Base-by-base conservation (phyloP, 2,888 invertebrate species). In the Heliconius ethilla region DNA sequence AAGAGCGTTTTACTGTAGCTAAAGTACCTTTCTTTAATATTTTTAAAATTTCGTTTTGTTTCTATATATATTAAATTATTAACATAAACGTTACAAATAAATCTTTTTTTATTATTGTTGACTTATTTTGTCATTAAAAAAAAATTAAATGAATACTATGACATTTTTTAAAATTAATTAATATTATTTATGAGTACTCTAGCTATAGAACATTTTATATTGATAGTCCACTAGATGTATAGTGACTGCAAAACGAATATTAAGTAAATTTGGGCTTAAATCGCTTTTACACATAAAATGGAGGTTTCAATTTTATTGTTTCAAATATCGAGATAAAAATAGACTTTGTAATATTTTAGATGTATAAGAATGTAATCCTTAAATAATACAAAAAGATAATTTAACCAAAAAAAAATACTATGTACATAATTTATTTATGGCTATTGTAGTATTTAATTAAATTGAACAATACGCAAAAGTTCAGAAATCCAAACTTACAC, bases 1-100 rank as follows among this genome's bases (percentile, higher is more conserved):
- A 80, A 79, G 69, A 75, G 59, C 70, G 62, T 66, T 75, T 25
- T 69, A 70, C 55, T 78, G 25, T 62, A 40, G 62, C 73, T n/a
- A 18, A 62, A 62, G 37, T 73, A 62, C 73, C n/a, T 73, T 18
- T 1, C 40, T n/a, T n/a, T n/a, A 40, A 11, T 11, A 11, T 51
- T 18, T 51, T 22, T 51, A 7, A 6, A 7, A 29, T 40, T 51
- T 51, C 51, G 7, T 0, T 22, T 13, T 9, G 9, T 45, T 40
- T 27, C 51, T n/a, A 18, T 22, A 5, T n/a, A 25, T 22, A 11
- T 6, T 29, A 15, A 10, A 37, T 9, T 66, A 66, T 29, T 13
- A 3, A 9, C 5, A 11, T 59, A n/a, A 59, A 11, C 3, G 10
- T 59, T 10, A 59, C 11, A 59, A 59, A 59, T 9, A 59, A 11